These are phyloP conservation scores for Bovichtus variegatus DNA, from an alignment of 2,797 vertebrate genomes.

Conservation along the genomic window DNA sequence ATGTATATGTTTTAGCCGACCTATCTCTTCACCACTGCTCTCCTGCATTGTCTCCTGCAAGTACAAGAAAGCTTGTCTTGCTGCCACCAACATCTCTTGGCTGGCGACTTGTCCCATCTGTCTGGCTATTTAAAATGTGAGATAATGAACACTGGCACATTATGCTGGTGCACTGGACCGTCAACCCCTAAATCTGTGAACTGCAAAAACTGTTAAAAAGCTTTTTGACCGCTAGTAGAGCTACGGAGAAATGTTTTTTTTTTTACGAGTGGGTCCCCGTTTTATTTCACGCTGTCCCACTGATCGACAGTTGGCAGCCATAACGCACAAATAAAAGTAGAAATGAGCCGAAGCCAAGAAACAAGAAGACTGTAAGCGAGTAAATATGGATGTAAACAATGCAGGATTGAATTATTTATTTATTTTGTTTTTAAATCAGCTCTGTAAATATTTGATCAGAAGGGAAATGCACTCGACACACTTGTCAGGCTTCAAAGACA, in stretches of 20 bases:
- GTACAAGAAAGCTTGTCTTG: neutral
- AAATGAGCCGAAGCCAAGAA: neutral
- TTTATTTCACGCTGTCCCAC: neutral
- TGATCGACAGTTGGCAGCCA: neutral
- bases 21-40: neutral
- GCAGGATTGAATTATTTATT: neutral
- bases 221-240: neutral
- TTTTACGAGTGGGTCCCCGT: neutral
- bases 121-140: neutral
- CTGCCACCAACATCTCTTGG: neutral
- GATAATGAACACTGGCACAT: neutral
- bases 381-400: conserved; percentile 1
- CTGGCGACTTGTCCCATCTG: neutral
- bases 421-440: too few species aligned
- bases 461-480: neutral
- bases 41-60: neutral
- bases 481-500: conserved; percentile 3
- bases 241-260: neutral
- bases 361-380: neutral
- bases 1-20: neutral
- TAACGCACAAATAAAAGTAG: neutral
- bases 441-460: neutral
- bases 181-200: neutral
- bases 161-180: neutral
- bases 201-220: neutral